Evolutionary conservation across 53 echinoderm and acorn worm species (phyloP).

Genomic region (Holothuria leucospilota): DNA sequence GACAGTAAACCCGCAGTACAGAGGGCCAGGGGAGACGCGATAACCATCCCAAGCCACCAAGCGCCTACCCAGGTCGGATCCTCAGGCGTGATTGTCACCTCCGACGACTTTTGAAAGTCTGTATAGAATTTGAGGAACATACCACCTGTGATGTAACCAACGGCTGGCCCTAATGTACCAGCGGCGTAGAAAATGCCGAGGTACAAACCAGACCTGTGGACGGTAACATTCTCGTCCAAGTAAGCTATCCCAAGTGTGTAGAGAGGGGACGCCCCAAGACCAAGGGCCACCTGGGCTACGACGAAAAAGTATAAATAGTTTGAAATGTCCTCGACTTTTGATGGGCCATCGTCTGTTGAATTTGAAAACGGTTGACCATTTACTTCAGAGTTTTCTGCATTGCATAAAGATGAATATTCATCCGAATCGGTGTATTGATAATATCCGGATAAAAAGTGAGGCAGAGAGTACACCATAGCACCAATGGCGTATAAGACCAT

Average conservation of each 20-base stretch:
- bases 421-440: slow-evolving; percentile 48
- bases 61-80: slow-evolving; percentile 70
- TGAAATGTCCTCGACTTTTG: slow-evolving; percentile 22
- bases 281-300: slow-evolving; percentile 61
- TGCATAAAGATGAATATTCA: slow-evolving; percentile 17
- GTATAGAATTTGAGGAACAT: slow-evolving; percentile 48
- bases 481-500: slow-evolving; percentile 59
- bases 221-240: slow-evolving; percentile 80
- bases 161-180: slow-evolving; percentile 53
- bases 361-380: not conserved
- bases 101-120: slow-evolving; percentile 22
- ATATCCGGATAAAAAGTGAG: slow-evolving; percentile 70
- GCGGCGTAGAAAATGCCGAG: slow-evolving; percentile 66
- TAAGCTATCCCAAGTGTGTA: slow-evolving; percentile 75
- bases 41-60: slow-evolving; percentile 56
- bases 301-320: slow-evolving; percentile 76
- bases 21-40: slow-evolving; percentile 15
- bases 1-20: not conserved
- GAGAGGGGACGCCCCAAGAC: slow-evolving; percentile 62
- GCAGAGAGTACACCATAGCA: slow-evolving; percentile 64
- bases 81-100: slow-evolving; percentile 21
- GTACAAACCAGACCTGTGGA: slow-evolving; percentile 69
- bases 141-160: slow-evolving; percentile 50
- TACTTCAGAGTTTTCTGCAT: not conserved
- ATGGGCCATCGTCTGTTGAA: not conserved